phyloP scores from a whole-genome alignment of 2,113 vertebrate species.

The Alouatta palliata region DNA sequence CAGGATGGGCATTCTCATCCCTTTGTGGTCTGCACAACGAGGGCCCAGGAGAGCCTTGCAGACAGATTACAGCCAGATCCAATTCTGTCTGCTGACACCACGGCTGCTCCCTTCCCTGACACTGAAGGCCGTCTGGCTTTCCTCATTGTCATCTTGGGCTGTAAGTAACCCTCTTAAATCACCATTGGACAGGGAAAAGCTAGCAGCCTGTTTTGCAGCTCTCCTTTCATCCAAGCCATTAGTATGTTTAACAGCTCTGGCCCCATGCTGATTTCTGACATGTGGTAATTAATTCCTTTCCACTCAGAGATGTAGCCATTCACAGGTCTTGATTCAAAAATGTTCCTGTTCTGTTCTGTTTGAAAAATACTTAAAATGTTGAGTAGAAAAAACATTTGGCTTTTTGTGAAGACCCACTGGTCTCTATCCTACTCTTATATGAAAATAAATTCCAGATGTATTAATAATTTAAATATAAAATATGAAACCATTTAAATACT shows the following conservation, averaged over 20 bases:
- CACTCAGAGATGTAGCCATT: slow-evolving; percentile 68
- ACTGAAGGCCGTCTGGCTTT: slow-evolving; percentile 59
- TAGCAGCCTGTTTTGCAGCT: slow-evolving; percentile 56
- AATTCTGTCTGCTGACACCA: slow-evolving; percentile 53
- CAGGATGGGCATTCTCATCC: background rate
- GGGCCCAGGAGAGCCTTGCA: slow-evolving; percentile 12
- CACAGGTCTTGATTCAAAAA: slow-evolving; percentile 64
- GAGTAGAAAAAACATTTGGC: slow-evolving; percentile 22
- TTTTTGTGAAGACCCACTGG: slow-evolving; percentile 41
- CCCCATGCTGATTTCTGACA: slow-evolving; percentile 77
- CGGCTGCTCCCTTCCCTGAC: slow-evolving; percentile 18
- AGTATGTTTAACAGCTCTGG: slow-evolving; percentile 70
- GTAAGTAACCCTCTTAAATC: slow-evolving; percentile 69
- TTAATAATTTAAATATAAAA: slow-evolving; percentile 50
- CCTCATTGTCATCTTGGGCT: slow-evolving; percentile 66
- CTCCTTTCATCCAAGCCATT: slow-evolving; percentile 69
- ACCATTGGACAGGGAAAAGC: slow-evolving; percentile 58
- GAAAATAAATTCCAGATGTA: slow-evolving; percentile 53
- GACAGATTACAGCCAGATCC: slow-evolving; percentile 37
- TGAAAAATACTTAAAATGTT: slow-evolving; percentile 62
- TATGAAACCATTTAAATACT: slow-evolving; percentile 18
- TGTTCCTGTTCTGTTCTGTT: slow-evolving; percentile 49
- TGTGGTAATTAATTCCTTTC: slow-evolving; percentile 76
- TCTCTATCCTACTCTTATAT: background rate
- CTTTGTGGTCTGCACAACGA: background rate